Base-by-base conservation (phyloP, 2,888 invertebrate species). In the Dasypolia templi region DNA sequence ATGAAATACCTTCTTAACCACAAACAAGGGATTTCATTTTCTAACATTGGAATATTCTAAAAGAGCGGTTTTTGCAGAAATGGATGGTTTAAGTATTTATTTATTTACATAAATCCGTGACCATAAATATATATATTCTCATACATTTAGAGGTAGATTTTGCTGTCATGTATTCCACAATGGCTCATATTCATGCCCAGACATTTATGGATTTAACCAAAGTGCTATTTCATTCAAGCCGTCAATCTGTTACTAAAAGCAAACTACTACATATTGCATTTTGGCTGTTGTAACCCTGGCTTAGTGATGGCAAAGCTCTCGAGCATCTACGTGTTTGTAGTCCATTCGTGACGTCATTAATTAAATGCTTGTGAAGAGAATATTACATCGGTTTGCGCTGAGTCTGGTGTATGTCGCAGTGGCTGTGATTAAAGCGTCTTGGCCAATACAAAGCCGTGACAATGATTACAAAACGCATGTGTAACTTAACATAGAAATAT, bases 221-320 rank as follows among this genome's bases (percentile, higher is more conserved):
- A 83, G 86, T 86, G 84, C 73, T 74, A 55, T 64, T 77, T 74
- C 73, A 80, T 84, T 73, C 73, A 66, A 61, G 66, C 72, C 58
- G 86, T 85, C 83, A 81, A 71, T 79, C 70, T 56, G 46, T 22
- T 14, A 56, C 81, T 75, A 58, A 83, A 71, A 58, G 61, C 84
- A 26, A 59, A 55, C 69, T 69, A 69, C 49, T 82, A 63, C 14
- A 76, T 84, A 81, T 76, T 82, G 85, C 68, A 84, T 66, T 84
- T 76, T 66, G 65, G 65, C 46, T 59, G 35, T 49, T 73, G 70
- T 61, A 55, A 63, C 66, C 42, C 59, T 44, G 26, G 66, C 77
- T 81, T 81, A 77, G 53, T 49, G 73, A 59, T 59, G 29, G 68
- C 58, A 64, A 75, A 72, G 63, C 86, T 72, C 46, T 56, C 61